Evolutionary conservation across 2,888 invertebrate genomes (phyloP).

Genomic region (Melikaiella ostensackeni): DNA sequence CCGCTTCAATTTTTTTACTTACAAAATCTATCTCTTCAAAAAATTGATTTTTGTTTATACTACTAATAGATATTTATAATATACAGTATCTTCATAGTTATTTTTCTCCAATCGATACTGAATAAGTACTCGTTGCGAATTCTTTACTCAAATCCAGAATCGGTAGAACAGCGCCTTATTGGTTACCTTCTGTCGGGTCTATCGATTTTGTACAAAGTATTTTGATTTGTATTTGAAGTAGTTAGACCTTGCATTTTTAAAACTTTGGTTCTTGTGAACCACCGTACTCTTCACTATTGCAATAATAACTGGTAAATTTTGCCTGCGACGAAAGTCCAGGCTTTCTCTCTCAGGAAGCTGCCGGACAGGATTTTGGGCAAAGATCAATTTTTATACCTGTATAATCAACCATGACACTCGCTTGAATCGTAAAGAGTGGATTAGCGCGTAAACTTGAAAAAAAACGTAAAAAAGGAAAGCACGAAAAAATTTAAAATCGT

Average conservation of each 20-base stretch:
- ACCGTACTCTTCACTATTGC: slow-evolving; percentile 21
- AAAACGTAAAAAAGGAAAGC: not conserved
- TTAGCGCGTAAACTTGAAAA: not conserved
- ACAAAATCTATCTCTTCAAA: not conserved
- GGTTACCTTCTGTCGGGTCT: slow-evolving; percentile 46
- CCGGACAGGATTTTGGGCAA: slow-evolving; percentile 3
- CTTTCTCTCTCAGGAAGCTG: slow-evolving; percentile 2
- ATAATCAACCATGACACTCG: slow-evolving; percentile 6
- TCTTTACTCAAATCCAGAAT: slow-evolving; percentile 44
- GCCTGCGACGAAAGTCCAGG: not conserved
- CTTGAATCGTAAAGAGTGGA: slow-evolving; percentile 19
- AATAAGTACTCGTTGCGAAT: not conserved
- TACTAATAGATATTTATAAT: not conserved
- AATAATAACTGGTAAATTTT: slow-evolving; percentile 12
- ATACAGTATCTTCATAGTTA: not conserved
- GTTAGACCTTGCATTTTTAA: not conserved
- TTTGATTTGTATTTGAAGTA: slow-evolving; percentile 7
- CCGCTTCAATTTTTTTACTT: not conserved
- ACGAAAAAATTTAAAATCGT: not conserved
- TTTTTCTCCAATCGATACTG: not conserved
- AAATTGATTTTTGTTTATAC: too few relatives aligned
- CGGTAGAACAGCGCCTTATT: slow-evolving; percentile 53
- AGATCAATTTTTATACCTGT: slow-evolving; percentile 28
- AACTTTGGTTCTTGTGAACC: not conserved
- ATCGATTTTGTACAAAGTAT: slow-evolving; percentile 39